A percentile compares a stretch with the other conserved stretches of the same genome.
Conservation (phyloP, 2,113 vertebrate species). For the Syngnathus typhle region DNA sequence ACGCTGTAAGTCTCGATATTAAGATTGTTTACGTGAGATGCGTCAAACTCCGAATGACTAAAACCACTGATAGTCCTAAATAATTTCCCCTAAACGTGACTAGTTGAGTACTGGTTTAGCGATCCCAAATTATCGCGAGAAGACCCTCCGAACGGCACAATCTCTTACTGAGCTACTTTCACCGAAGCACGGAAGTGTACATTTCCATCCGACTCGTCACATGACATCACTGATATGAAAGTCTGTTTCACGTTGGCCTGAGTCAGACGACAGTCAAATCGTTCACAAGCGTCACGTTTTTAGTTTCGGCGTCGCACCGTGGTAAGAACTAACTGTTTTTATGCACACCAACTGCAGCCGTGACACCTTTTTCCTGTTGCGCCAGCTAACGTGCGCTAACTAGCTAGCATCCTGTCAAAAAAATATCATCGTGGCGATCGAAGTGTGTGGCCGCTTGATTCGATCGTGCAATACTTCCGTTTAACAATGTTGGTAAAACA, state of each 20-base stretch:
- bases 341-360: not conserved
- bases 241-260: slow-evolving; percentile 1
- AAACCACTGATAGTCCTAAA: too few species aligned
- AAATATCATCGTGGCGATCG: slow-evolving; percentile 5
- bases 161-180: slow-evolving; percentile 17
- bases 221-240: slow-evolving; percentile 21
- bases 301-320: not conserved
- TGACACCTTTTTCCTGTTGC: not conserved
- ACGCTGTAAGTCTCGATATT: not conserved
- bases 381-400: slow-evolving; percentile 1
- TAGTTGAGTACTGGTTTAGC: not conserved
- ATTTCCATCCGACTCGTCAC: slow-evolving; percentile 27
- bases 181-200: slow-evolving; percentile 58
- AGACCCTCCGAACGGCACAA: not conserved
- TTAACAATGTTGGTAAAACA: not conserved
- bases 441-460: not conserved
- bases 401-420: slow-evolving; percentile 19
- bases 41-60: not conserved
- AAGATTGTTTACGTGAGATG: not conserved
- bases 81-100: too few species aligned
- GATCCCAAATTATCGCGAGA: slow-evolving; percentile 4
- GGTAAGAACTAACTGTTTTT: slow-evolving; percentile 22
- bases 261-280: slow-evolving; percentile 1
- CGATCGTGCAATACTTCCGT: accelerated
- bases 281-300: not conserved